Conservation (phyloP, 2,797 vertebrate species). For the Fundulus diaphanus region DNA sequence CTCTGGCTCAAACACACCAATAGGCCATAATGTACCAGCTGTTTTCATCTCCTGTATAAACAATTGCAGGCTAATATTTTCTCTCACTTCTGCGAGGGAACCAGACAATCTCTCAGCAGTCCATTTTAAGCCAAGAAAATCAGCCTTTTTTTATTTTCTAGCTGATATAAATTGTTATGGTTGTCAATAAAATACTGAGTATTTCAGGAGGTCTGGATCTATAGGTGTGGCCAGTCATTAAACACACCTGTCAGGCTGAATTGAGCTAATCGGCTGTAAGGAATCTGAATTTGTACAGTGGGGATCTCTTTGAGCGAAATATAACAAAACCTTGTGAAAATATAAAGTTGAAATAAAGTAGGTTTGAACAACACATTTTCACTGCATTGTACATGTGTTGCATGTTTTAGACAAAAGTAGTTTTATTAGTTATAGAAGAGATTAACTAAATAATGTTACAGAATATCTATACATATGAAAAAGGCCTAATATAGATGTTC, state of each 20-base stretch:
- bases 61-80: constrained; percentile 23
- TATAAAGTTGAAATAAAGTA: background rate
- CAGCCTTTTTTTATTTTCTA: constrained; percentile 2
- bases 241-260: background rate
- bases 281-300: background rate
- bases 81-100: constrained; percentile 5
- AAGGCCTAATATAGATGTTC: background rate
- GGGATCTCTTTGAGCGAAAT: background rate
- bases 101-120: constrained; percentile 5
- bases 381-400: background rate
- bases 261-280: background rate
- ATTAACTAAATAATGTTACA: background rate
- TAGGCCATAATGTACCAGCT: constrained; percentile 34
- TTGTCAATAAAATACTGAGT: background rate
- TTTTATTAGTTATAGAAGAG: background rate
- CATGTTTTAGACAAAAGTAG: background rate
- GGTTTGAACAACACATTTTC: background rate
- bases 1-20: constrained; percentile 36
- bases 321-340: background rate
- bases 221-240: background rate
- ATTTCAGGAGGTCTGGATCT: background rate
- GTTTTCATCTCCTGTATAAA: constrained; percentile 41
- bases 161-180: background rate
- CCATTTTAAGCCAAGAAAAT: background rate
- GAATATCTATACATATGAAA: background rate